phyloP scores from a whole-genome alignment of 2,113 vertebrate genomes.

The Dasypus novemcinctus region DNA sequence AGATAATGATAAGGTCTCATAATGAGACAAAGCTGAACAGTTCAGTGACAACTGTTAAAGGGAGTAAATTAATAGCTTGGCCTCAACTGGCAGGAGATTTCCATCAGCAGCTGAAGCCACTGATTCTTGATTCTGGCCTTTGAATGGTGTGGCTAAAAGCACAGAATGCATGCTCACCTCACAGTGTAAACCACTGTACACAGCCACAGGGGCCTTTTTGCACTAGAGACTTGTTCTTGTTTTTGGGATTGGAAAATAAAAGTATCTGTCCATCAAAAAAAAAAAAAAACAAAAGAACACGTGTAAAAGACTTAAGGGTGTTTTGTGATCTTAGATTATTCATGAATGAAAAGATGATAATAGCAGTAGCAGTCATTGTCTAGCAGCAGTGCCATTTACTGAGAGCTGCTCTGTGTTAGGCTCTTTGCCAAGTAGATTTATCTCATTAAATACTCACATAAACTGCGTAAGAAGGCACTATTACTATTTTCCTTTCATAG shows the following conservation, averaged over 20 bases:
- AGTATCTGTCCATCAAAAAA: background rate
- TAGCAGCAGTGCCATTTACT: background rate
- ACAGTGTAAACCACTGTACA: background rate
- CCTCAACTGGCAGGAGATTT: background rate
- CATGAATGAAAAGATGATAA: too few relatives aligned
- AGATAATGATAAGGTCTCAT: background rate
- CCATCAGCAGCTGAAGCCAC: background rate
- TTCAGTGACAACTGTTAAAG: background rate
- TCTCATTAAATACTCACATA: background rate
- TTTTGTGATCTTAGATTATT: background rate
- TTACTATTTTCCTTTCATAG: background rate
- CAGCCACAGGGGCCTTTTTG: background rate
- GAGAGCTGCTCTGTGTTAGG: background rate
- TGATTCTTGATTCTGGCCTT: background rate
- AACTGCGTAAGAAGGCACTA: background rate
- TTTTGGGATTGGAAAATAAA: background rate
- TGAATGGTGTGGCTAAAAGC: background rate
- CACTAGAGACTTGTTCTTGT: background rate
- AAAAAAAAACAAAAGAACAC: background rate
- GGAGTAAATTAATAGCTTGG: background rate
- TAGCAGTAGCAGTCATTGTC: background rate
- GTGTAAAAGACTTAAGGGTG: background rate
- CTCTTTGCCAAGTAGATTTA: background rate
- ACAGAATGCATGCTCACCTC: fast-evolving
- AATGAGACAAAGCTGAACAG: background rate